phyloP scores from a whole-genome alignment of 2,888 invertebrate genomes.

The Rhagophthalmus giganteus region DNA sequence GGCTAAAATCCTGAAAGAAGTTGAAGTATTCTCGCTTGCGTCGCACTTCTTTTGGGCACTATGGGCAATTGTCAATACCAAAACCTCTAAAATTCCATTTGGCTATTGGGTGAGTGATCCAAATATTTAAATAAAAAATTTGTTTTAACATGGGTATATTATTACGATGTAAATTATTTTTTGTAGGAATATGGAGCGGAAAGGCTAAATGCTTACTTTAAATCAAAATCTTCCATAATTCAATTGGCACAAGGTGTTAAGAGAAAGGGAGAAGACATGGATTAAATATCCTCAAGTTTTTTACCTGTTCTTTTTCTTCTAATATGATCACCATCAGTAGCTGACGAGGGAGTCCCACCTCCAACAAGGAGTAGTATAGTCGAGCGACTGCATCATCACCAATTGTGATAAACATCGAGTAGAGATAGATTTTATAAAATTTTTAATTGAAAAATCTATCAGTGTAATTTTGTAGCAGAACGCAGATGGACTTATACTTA shows the following conservation, averaged over 20 bases:
- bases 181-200: conserved; percentile 46
- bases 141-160: no score
- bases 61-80: conserved; percentile 89
- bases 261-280: no score
- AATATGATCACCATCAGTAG: conserved; percentile 9
- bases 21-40: conserved; percentile 80
- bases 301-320: conserved; percentile 12
- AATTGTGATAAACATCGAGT: conserved; percentile 27
- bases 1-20: conserved; percentile 62
- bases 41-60: conserved; percentile 94
- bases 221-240: conserved; percentile 37
- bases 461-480: conserved; percentile 10
- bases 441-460: conserved; percentile 9
- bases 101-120: conserved; percentile 82
- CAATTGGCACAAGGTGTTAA: no score
- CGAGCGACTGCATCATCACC: conserved; percentile 9
- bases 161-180: no score
- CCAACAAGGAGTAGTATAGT: conserved; percentile 9
- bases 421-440: conserved; percentile 23
- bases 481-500: conserved; percentile 18
- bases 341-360: conserved; percentile 4
- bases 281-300: no score
- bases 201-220: conserved; percentile 44
- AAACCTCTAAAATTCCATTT: conserved; percentile 86
- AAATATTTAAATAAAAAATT: no score